A percentile compares a stretch with the other conserved stretches of the same genome.
These are phyloP conservation scores for Horisme vitalbata DNA, from an alignment of 2,888 invertebrate species.

Conservation along the genomic window DNA sequence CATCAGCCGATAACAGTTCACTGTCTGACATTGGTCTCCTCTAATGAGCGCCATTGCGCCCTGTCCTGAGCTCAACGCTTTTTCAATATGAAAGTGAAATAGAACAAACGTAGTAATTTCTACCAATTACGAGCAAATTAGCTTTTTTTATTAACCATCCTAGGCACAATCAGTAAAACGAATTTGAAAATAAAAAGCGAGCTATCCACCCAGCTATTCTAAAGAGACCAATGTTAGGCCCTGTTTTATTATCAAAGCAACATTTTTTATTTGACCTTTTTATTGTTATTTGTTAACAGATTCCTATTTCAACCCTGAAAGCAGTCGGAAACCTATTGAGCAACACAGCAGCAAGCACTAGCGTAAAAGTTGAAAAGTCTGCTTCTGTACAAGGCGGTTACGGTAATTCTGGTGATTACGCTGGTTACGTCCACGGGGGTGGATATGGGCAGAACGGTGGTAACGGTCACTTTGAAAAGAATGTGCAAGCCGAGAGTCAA, in stretches of 20 bases:
- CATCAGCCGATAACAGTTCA: no score
- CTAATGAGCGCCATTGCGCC: no score
- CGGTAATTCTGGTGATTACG: conserved; percentile 8
- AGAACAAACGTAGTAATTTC: no score
- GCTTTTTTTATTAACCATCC: no score
- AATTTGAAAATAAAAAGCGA: no score
- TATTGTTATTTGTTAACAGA: conserved; percentile 66
- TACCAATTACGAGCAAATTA: no score
- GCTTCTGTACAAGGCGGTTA: conserved; percentile 56
- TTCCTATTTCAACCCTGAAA: conserved; percentile 85
- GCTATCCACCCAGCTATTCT: no score
- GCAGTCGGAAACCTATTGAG: conserved; percentile 84
- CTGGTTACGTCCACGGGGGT: conserved; percentile 8
- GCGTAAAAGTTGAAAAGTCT: conserved; percentile 68
- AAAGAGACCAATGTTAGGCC: neutral
- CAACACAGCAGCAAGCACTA: conserved; percentile 72
- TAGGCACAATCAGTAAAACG: no score
- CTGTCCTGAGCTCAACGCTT: no score
- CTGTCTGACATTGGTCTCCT: no score
- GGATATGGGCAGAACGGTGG: neutral
- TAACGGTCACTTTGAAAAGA: conserved; percentile 1
- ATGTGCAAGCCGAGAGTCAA: no score
- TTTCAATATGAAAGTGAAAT: no score
- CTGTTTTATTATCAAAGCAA: neutral
- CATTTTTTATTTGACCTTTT: neutral